Percentiles rank a stretch among this genome's conserved stretches.
These are phyloP conservation scores for Brachyhypopomus occidentalis DNA, from an alignment of 2,113 vertebrate species.

Conservation along the genomic window DNA sequence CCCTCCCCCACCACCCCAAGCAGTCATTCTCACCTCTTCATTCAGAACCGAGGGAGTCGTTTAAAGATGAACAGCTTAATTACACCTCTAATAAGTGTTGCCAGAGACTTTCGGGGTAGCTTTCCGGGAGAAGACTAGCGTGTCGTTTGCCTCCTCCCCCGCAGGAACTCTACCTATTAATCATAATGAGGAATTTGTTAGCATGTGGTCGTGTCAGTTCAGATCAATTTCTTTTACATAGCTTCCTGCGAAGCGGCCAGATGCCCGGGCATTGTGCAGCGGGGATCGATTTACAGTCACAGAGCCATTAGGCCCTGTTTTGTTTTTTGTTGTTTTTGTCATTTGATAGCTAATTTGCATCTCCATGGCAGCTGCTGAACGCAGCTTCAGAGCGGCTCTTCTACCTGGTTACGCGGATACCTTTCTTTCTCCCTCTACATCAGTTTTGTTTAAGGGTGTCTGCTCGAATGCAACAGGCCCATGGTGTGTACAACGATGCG, in stretches of 20 bases:
- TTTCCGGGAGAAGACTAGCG: slow-evolving; percentile 44
- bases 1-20: too few species aligned
- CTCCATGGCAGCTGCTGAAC: slow-evolving; percentile 17
- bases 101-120: slow-evolving; percentile 38
- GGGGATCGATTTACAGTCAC: slow-evolving; percentile 34
- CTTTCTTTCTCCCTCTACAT: slow-evolving; percentile 17
- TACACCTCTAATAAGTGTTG: slow-evolving; percentile 47
- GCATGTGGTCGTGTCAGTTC: slow-evolving; percentile 49
- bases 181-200: slow-evolving; percentile 52
- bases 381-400: slow-evolving; percentile 9
- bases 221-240: slow-evolving; percentile 51
- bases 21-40: slow-evolving; percentile 31
- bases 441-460: background rate
- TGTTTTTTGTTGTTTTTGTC: slow-evolving; percentile 39
- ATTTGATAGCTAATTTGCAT: slow-evolving; percentile 39
- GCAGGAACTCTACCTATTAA: slow-evolving; percentile 42
- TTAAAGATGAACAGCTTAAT: slow-evolving; percentile 47
- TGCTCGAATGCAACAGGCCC: too few species aligned
- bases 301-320: slow-evolving; percentile 28
- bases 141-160: slow-evolving; percentile 46
- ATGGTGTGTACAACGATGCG: too few species aligned
- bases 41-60: slow-evolving; percentile 34
- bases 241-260: slow-evolving; percentile 45
- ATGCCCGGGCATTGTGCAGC: slow-evolving; percentile 21
- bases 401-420: slow-evolving; percentile 33